Evolutionary conservation across 2,797 vertebrate genomes (phyloP).

Genomic region (Mormyrus proboscirostris): DNA sequence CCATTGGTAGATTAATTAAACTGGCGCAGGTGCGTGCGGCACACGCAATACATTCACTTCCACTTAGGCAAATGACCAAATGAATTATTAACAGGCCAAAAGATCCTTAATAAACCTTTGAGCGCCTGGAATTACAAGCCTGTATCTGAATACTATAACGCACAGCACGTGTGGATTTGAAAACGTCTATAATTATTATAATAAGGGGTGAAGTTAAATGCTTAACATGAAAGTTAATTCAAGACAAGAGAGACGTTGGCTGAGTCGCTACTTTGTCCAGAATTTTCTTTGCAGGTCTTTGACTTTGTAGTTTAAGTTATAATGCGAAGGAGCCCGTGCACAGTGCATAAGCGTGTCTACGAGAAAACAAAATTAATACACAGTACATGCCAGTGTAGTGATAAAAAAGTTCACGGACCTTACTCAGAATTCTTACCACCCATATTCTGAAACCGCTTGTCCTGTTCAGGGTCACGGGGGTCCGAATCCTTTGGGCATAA

Average conservation of each 20-base stretch:
- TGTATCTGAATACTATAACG: neutral
- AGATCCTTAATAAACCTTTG: neutral
- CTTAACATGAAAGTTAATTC: neutral
- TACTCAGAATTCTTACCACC: neutral
- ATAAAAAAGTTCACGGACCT: neutral
- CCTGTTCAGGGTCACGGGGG: neutral
- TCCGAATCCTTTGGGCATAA: neutral
- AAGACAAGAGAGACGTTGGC: neutral
- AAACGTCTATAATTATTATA: neutral
- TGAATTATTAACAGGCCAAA: neutral
- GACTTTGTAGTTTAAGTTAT: neutral
- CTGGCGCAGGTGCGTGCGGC: neutral
- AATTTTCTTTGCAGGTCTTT: conserved; percentile 10
- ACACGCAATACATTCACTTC: neutral
- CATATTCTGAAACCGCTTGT: neutral
- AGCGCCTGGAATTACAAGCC: neutral
- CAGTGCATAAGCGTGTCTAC: neutral
- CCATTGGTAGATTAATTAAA: conserved; percentile 12
- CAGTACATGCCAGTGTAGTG: neutral
- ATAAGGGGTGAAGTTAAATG: neutral
- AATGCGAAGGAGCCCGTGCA: neutral
- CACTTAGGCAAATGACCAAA: neutral
- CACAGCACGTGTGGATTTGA: neutral
- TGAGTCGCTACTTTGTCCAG: neutral
- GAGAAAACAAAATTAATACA: neutral